These are phyloP conservation scores for Arrhamphus sclerolepis DNA, from an alignment of 2,797 vertebrate genomes.

Conservation along the genomic window DNA sequence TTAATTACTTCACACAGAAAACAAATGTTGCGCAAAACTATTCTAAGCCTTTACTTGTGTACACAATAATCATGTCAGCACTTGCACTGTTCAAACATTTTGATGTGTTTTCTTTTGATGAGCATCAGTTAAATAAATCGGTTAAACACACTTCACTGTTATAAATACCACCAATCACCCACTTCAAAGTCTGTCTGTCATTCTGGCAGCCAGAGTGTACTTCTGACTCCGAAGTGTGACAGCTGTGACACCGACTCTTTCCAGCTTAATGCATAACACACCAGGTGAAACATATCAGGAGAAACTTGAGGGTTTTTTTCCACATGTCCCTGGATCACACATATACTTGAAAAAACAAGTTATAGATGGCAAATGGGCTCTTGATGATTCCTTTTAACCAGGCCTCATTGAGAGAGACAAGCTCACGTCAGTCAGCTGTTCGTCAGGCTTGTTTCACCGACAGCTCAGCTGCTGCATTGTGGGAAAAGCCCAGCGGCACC, in stretches of 20 bases:
- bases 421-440: slow-evolving; percentile 35
- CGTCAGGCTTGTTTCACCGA: slow-evolving; percentile 1
- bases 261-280: slow-evolving; percentile 18
- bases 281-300: slow-evolving; percentile 22
- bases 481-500: slow-evolving; percentile 44
- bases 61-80: slow-evolving; percentile 2
- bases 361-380: slow-evolving; percentile 29
- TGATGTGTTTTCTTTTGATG: too few relatives aligned
- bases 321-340: not conserved
- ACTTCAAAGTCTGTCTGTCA: slow-evolving; percentile 43
- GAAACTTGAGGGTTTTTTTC: slow-evolving; percentile 1
- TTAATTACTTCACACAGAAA: not conserved
- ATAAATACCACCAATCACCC: slow-evolving; percentile 18
- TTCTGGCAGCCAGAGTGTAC: slow-evolving; percentile 25
- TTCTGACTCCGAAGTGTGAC: slow-evolving; percentile 29
- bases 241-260: slow-evolving; percentile 42
- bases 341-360: slow-evolving; percentile 31
- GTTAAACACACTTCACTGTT: slow-evolving; percentile 35
- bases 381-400: slow-evolving; percentile 34
- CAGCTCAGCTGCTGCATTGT: slow-evolving; percentile 30
- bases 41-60: not conserved
- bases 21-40: not conserved
- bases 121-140: slow-evolving; percentile 25
- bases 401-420: slow-evolving; percentile 46
- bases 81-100: slow-evolving; percentile 13